Percentiles rank a stretch among this genome's conserved stretches.
Conservation (phyloP, 2,797 vertebrate genomes). For the Lutjanus argentimaculatus region DNA sequence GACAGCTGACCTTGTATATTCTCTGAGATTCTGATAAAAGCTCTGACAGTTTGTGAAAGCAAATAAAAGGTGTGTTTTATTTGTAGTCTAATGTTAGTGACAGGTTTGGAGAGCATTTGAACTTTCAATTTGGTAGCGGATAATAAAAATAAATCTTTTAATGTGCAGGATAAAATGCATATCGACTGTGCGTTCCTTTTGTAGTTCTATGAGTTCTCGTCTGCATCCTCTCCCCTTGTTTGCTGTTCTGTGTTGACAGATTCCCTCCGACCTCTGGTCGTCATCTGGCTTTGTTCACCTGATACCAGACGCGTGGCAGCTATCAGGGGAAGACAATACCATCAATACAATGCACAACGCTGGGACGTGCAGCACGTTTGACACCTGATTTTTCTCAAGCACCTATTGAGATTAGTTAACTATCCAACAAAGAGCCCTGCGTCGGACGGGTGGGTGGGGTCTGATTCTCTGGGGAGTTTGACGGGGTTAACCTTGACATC, state of each 20-base stretch:
- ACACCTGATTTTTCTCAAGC: conserved; percentile 83
- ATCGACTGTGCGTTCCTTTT: background rate
- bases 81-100: background rate
- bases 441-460: conserved; percentile 50
- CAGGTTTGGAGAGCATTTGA: background rate
- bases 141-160: background rate
- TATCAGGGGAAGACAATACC: conserved; percentile 83
- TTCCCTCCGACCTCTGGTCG: conserved; percentile 60
- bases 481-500: conserved; percentile 81
- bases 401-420: conserved; percentile 79
- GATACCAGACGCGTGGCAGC: conserved; percentile 86
- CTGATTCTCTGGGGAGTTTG: conserved; percentile 52
- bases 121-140: background rate
- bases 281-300: conserved; percentile 85
- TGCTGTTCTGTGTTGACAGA: conserved; percentile 44
- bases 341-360: conserved; percentile 70
- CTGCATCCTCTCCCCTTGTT: conserved; percentile 13
- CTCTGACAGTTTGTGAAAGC: background rate
- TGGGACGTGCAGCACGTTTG: conserved; percentile 73
- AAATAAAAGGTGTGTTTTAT: background rate
- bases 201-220: background rate
- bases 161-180: background rate
- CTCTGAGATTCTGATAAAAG: background rate
- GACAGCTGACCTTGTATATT: background rate
- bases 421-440: conserved; percentile 67